These are phyloP conservation scores for Odontomachus brunneus DNA, from an alignment of 1,140 invertebrate species.

Conservation along the genomic window DNA sequence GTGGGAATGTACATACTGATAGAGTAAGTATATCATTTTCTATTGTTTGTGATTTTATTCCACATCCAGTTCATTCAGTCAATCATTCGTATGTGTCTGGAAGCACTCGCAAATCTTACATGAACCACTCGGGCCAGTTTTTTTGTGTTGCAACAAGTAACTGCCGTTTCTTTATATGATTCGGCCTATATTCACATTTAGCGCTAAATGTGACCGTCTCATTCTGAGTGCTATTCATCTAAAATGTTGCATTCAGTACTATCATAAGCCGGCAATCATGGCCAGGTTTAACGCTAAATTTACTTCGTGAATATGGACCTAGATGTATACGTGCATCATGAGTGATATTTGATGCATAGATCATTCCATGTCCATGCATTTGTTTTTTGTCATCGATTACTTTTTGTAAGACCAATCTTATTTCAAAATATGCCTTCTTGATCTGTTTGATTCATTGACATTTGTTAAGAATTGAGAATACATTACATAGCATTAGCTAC, in stretches of 20 bases:
- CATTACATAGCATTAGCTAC: slow-evolving; percentile 5
- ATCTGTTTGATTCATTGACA: slow-evolving; percentile 15
- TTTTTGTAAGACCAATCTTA: slow-evolving; percentile 35
- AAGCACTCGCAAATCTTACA: slow-evolving; percentile 74
- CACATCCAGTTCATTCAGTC: slow-evolving; percentile 71
- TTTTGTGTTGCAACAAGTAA: slow-evolving; percentile 58
- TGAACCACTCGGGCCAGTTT: slow-evolving; percentile 80
- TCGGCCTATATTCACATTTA: slow-evolving; percentile 53
- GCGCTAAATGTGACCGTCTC: slow-evolving; percentile 48
- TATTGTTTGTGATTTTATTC: slow-evolving; percentile 80
- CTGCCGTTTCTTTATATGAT: slow-evolving; percentile 40
- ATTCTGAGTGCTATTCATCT: slow-evolving; percentile 40
- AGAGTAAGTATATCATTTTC: slow-evolving; percentile 82
- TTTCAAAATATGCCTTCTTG: slow-evolving; percentile 35
- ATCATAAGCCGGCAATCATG: background rate
- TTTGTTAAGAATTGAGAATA: slow-evolving; percentile 26
- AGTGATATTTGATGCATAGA: slow-evolving; percentile 24
- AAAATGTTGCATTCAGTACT: slow-evolving; percentile 28
- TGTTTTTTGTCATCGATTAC: slow-evolving; percentile 49
- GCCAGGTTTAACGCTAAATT: slow-evolving; percentile 30
- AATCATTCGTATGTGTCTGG: slow-evolving; percentile 59
- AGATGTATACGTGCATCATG: slow-evolving; percentile 35
- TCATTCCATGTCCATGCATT: slow-evolving; percentile 59
- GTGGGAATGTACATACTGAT: slow-evolving; percentile 82
- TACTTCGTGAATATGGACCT: slow-evolving; percentile 47